Percentiles rank a stretch among this genome's conserved stretches.
Conservation (phyloP, 2,113 vertebrate species). For the Pogonocichla stellata region DNA sequence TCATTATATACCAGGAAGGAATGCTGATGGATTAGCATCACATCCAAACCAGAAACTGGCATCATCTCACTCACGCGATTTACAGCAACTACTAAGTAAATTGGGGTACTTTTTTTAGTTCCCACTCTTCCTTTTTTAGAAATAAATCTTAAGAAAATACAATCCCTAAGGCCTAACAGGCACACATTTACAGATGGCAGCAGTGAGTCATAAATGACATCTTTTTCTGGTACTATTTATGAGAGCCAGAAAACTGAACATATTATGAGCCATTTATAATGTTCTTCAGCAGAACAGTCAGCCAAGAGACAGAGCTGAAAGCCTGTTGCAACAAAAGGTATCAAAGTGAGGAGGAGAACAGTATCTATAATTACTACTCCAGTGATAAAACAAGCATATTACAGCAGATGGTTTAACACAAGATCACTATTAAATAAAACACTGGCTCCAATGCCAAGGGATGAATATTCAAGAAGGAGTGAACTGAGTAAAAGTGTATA, state of each 20-base stretch:
- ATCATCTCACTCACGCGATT: not conserved
- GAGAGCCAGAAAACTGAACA: constrained; percentile 20
- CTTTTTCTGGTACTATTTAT: constrained; percentile 42
- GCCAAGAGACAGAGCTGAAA: constrained; percentile 36
- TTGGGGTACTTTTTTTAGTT: constrained; percentile 2
- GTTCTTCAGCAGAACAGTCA: constrained; percentile 13
- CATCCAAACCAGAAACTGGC: constrained; percentile 17
- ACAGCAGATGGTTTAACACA: constrained; percentile 44
- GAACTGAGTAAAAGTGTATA: not conserved
- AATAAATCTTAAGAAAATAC: constrained; percentile 18
- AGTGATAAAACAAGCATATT: constrained; percentile 47
- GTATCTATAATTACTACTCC: constrained; percentile 8
- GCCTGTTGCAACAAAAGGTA: constrained; percentile 57
- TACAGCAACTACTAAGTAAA: constrained; percentile 27
- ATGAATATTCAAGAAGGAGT: not conserved
- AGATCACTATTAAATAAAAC: constrained; percentile 30
- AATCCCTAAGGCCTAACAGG: not conserved
- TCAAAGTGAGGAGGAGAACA: constrained; percentile 26
- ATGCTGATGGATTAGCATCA: not conserved
- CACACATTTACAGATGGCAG: constrained; percentile 27
- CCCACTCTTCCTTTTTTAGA: not conserved
- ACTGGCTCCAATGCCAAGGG: not conserved
- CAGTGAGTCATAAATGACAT: constrained; percentile 32
- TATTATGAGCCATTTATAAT: constrained; percentile 37
- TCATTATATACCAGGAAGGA: not conserved